A percentile compares a stretch with the other conserved stretches of the same genome.
Conservation (phyloP, 2,888 invertebrate genomes). For the Drosophila melanosoma region DNA sequence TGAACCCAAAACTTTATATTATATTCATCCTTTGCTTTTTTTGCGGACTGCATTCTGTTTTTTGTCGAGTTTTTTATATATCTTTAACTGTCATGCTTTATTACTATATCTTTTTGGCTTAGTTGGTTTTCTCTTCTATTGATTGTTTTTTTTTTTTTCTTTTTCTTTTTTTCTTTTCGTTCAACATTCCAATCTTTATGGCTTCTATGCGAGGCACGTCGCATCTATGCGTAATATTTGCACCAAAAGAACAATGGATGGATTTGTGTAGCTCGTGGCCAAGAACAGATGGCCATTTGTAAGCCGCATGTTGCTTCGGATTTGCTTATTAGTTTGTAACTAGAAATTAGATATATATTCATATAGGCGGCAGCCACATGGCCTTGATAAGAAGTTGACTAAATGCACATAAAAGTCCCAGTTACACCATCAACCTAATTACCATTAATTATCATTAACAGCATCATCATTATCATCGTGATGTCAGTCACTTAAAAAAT, state of each 20-base stretch:
- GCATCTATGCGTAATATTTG: constrained; percentile 45
- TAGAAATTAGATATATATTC: constrained; percentile 43
- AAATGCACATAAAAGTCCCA: constrained; percentile 14
- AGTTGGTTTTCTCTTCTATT: constrained; percentile 17
- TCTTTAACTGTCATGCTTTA: constrained; percentile 69
- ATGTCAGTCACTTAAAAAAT: constrained; percentile 73
- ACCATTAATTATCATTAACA: constrained; percentile 1
- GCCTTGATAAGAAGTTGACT: constrained; percentile 5
- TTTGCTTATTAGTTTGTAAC: constrained; percentile 40
- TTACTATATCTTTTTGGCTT: constrained; percentile 33
- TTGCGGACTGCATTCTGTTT: constrained; percentile 37
- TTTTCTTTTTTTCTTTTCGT: neutral
- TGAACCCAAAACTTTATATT: neutral
- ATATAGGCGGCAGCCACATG: constrained; percentile 10
- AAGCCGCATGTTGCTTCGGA: constrained; percentile 24
- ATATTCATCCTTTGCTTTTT: neutral
- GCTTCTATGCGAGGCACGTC: constrained; percentile 42
- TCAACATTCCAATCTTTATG: constrained; percentile 52
- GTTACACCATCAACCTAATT: constrained; percentile 6
- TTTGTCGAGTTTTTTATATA: constrained; percentile 57
- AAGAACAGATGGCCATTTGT: constrained; percentile 43
- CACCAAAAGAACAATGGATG: constrained; percentile 39
- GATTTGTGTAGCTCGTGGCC: constrained; percentile 32
- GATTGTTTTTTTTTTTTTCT: constrained; percentile 1
- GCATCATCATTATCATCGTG: constrained; percentile 32